Evolutionary conservation across 2,797 vertebrate genomes (phyloP), one percentile per base, ranked within the genome.

Genomic region (Sebastes glaucus): DNA sequence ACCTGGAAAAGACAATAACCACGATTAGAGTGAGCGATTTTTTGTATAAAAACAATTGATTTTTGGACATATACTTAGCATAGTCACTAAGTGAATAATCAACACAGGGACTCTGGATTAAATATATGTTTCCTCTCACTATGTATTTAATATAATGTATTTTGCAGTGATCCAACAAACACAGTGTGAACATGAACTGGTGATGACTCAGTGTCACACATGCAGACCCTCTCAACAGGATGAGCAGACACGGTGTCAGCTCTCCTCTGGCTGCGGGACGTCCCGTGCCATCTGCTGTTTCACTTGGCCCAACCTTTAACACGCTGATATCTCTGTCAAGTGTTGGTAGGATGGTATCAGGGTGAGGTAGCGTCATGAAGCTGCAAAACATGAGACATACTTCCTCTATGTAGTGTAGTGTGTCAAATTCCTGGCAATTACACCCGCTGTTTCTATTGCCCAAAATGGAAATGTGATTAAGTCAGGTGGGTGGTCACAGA

Each of bases 231-330:
- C 79, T 30, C 80, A 49, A 64, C 73, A 38, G 77, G 64, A 30
- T 18, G 7, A 46, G 63, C 67, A 59, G 71, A 55, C 32, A 13
- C 20, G 0, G 32, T 32, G 25, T 74, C 83, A 25, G 23, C 18
- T 30, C 64, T 35, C 11, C 18, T 18, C 66, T 9, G 27, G 11
- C 38, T 1, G 28, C 42, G 1, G 67, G 86, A 76, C 14, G 25
- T 77, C 60, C 56, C 6, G 7, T 20, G 4, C 71, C 80, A 85
- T 66, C 85, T 83, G 82, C 75, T 80, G 78, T 28, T 66, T 69
- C 32, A 63, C 75, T 77, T 27, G 69, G 57, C 62, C 6, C 11
- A 6, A 82, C 49, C 74, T 68, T 49, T 77, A 76, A 83, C 77
- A 22, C 11, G 3, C 0, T 62, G 68, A 74, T 64, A 73, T 77